A percentile compares a stretch with the other conserved stretches of the same genome.
phyloP scores from a whole-genome alignment of 2,888 invertebrate genomes.

The Drosophila ustulata region DNA sequence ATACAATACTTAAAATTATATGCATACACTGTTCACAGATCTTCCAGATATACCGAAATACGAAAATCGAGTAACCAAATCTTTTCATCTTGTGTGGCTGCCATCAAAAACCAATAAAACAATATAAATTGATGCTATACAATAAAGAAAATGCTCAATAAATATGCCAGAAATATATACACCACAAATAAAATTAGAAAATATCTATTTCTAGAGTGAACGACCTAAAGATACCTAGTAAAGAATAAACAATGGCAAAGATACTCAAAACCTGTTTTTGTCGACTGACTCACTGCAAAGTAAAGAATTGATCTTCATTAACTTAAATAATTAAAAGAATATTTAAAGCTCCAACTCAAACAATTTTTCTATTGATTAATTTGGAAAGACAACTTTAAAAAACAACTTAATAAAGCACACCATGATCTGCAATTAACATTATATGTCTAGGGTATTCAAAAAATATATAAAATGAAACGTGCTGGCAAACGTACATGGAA shows the following conservation, averaged over 20 bases:
- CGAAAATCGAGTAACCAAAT: slow-evolving; percentile 54
- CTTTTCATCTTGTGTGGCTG: slow-evolving; percentile 68
- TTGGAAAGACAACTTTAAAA: background rate
- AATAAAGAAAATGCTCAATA: slow-evolving; percentile 66
- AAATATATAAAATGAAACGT: slow-evolving; percentile 34
- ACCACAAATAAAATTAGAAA: slow-evolving; percentile 20
- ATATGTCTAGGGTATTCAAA: slow-evolving; percentile 20
- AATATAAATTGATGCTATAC: slow-evolving; percentile 58
- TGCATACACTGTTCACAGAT: slow-evolving; percentile 47
- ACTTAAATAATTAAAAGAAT: background rate
- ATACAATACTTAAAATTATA: slow-evolving; percentile 36
- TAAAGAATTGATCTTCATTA: background rate
- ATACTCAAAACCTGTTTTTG: background rate
- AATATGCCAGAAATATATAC: slow-evolving; percentile 47
- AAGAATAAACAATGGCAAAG: background rate
- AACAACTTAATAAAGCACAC: background rate
- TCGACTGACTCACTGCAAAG: background rate
- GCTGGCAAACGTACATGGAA: slow-evolving; percentile 21
- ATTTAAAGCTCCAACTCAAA: too few relatives aligned
- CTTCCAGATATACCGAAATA: slow-evolving; percentile 31
- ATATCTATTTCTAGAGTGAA: background rate
- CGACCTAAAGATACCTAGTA: slow-evolving; percentile 7
- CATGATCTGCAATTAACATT: too few relatives aligned
- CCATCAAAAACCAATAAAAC: slow-evolving; percentile 66
- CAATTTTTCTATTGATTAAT: background rate